These are phyloP conservation scores for Tupaia tana DNA, from an alignment of 2,113 vertebrate genomes.

Conservation along the genomic window DNA sequence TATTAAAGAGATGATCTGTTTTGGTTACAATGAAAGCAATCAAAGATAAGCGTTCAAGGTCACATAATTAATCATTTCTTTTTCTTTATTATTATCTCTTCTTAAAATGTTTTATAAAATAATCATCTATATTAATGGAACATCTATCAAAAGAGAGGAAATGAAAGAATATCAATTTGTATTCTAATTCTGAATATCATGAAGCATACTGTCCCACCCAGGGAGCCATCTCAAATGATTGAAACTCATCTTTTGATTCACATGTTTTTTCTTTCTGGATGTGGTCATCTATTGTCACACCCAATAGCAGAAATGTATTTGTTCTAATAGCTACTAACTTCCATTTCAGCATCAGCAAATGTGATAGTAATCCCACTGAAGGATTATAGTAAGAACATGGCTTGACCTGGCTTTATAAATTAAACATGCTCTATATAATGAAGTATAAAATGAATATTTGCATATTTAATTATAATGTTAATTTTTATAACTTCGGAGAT, in stretches of 20 bases:
- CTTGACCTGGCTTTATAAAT: constrained; percentile 46
- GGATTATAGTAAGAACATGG: not conserved
- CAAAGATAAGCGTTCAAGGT: constrained; percentile 35
- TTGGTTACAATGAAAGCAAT: constrained; percentile 59
- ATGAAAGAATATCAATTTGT: constrained; percentile 55
- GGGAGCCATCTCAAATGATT: constrained; percentile 25
- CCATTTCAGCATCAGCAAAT: constrained; percentile 40
- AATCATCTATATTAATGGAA: constrained; percentile 47
- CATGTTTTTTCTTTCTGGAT: not conserved
- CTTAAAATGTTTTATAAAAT: constrained; percentile 56
- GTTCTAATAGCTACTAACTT: not conserved
- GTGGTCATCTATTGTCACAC: not conserved
- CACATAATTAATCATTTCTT: constrained; percentile 54
- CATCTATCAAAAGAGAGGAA: constrained; percentile 54
- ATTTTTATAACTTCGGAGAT: constrained; percentile 59
- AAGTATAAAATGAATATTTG: constrained; percentile 60
- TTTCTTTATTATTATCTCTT: constrained; percentile 59
- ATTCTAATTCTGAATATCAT: constrained; percentile 39
- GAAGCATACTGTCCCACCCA: not conserved
- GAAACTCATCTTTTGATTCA: constrained; percentile 53
- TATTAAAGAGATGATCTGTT: constrained; percentile 42
- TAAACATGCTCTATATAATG: constrained; percentile 38
- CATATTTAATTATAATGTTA: constrained; percentile 53
- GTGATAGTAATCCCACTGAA: constrained; percentile 31
- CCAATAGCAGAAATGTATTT: not conserved